Evolutionary conservation across 1,140 invertebrate species (phyloP), one percentile per base, ranked within the genome.

Genomic region (Uloborus diversus): DNA sequence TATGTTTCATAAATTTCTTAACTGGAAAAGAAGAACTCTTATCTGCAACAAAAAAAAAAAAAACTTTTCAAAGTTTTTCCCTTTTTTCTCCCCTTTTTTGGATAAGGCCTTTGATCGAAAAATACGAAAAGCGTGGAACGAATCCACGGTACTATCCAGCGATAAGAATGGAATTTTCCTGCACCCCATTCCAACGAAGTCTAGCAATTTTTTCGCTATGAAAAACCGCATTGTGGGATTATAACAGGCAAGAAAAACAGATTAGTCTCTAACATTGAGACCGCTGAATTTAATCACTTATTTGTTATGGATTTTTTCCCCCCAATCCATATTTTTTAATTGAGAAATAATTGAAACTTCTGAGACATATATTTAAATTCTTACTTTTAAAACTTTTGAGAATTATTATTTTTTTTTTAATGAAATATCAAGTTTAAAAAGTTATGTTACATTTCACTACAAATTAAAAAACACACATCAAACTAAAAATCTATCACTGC

Each of bases 1-100:
- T 75, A 75, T 75, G 61, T 75, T 75, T 64, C 71, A 75, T 64
- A 75, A 51, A 75, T 59, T 71, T 30, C n/a, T 30, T 59, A 56
- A 11, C 13, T 13, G 14, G 35, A 64, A 51, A 37, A 20, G 53
- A 64, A 53, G 25, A 30, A 64, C 53, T 75, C 64, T 75, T 75
- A 75, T 75, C 71, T 62, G 27, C 20, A 64, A 64, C 57, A 51
- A 75, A 75, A 75, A 75, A 57, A 64, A 32, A 35, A 33, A 75
- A 64, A 53, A 70, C 49, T 42, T 42, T 42, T n/a, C n/a, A n/a
- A n/a, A n/a, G n/a, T n/a, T n/a, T n/a, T n/a, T n/a, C n/a, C n/a
- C n/a, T n/a, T n/a, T n/a, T n/a, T n/a, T n/a, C n/a, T n/a, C n/a
- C n/a, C n/a, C n/a, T n/a, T n/a, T n/a, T n/a, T n/a, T n/a, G n/a